Conservation (phyloP, 2,797 vertebrate genomes). For the Prunella strophiata region DNA sequence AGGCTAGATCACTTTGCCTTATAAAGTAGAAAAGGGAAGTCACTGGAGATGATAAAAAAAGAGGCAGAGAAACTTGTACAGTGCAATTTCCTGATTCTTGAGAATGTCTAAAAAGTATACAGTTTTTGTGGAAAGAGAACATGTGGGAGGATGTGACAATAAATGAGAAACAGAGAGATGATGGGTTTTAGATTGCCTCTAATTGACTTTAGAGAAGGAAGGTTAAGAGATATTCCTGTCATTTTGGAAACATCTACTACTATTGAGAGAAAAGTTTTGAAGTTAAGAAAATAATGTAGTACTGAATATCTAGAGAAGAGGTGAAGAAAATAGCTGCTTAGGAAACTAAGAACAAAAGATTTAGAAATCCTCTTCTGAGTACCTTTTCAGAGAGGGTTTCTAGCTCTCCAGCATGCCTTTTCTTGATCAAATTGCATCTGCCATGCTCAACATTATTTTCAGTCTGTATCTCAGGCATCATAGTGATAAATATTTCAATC, state of each 20-base stretch:
- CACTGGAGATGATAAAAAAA: not conserved
- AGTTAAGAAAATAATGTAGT: not conserved
- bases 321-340: not conserved
- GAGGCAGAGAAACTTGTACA: not conserved
- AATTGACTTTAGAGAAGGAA: not conserved
- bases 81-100: not conserved
- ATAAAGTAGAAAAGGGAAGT: not conserved
- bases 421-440: not conserved
- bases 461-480: not conserved
- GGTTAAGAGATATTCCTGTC: not conserved
- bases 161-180: not conserved
- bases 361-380: not conserved
- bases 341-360: not conserved
- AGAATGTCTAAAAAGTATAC: not conserved
- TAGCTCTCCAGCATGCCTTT: not conserved
- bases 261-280: not conserved
- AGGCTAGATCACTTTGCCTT: not conserved
- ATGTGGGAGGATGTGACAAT: not conserved
- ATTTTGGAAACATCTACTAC: not conserved
- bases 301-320: not conserved
- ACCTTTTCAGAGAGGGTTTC: not conserved
- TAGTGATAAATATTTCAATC: not conserved
- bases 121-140: not conserved
- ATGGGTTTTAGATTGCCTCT: not conserved
- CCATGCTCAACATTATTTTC: not conserved